phyloP scores from a whole-genome alignment of 2,113 vertebrate genomes.

The Harpagus bidentatus region DNA sequence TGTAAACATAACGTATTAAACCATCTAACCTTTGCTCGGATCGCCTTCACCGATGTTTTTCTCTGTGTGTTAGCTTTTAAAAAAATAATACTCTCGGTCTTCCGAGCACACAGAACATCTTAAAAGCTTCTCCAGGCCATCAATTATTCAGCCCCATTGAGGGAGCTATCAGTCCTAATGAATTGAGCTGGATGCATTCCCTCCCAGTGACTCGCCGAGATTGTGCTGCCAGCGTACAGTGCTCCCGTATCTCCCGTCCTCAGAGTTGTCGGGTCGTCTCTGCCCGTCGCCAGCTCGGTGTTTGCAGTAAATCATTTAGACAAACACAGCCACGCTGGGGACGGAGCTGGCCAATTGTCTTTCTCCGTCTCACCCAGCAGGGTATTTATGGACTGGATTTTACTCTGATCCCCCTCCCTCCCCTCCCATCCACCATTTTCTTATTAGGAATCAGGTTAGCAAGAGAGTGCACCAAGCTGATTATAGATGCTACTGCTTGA shows the following conservation, averaged over 20 bases:
- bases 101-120: conserved; percentile 61
- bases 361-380: neutral
- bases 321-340: conserved; percentile 15
- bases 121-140: conserved; percentile 76
- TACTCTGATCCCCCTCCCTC: neutral
- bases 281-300: neutral
- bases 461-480: conserved; percentile 62
- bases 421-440: conserved; percentile 20
- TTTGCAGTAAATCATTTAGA: conserved; percentile 49
- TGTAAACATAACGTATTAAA: conserved; percentile 77
- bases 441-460: conserved; percentile 66
- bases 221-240: neutral
- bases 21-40: conserved; percentile 73
- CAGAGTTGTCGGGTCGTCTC: neutral
- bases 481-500: conserved; percentile 62
- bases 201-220: conserved; percentile 61
- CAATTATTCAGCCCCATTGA: conserved; percentile 82
- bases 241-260: conserved; percentile 21
- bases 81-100: conserved; percentile 68
- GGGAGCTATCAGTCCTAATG: conserved; percentile 80
- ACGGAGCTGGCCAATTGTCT: neutral
- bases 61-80: conserved; percentile 67
- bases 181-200: conserved; percentile 73
- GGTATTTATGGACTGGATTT: conserved; percentile 14
- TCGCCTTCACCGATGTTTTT: conserved; percentile 64